Evolutionary conservation across 2,888 invertebrate species (phyloP), one percentile per base, ranked within the genome.

Genomic region (Gibbula magus): DNA sequence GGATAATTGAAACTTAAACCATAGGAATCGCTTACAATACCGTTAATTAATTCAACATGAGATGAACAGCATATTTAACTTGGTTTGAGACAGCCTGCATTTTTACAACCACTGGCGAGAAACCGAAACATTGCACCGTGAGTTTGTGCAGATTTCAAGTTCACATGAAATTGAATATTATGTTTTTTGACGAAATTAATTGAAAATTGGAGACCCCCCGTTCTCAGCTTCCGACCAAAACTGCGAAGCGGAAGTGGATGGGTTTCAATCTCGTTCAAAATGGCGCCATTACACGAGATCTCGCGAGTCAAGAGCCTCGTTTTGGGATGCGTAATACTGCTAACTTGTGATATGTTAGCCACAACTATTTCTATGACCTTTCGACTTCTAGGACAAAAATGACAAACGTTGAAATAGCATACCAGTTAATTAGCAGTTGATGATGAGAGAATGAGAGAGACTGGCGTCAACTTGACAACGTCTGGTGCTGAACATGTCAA

Each of bases 201-300:
- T 61, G 61, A 61, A 61, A 61, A 61, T 61, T 61, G 61, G 61
- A 29, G 61, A 61, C 61, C 61, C 45, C 61, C 61, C 29, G 61
- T n/a, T 25, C 7, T 16, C 29, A 16, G 25, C 29, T 29, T 61
- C 61, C 61, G 61, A 61, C 61, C 29, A 29, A 25, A 25, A 61
- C 61, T 61, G 61, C 22, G 61, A 25, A 29, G 0, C 61, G 61
- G 61, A 61, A 29, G 61, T 61, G 61, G 29, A 61, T 13, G 10
- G 61, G 61, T 61, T 29, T 22, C 61, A 61, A 29, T 29, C 20
- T 29, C 29, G 61, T 29, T 61, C 61, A 61, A 61, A 61, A 61
- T 61, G 61, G 61, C 61, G 61, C 61, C 61, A 61, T 61, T 61
- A 25, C 25, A 18, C 61, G 20, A 61, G 61, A 29, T 29, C 29